Conservation (phyloP, 2,888 invertebrate genomes). For the Baccha elongata region DNA sequence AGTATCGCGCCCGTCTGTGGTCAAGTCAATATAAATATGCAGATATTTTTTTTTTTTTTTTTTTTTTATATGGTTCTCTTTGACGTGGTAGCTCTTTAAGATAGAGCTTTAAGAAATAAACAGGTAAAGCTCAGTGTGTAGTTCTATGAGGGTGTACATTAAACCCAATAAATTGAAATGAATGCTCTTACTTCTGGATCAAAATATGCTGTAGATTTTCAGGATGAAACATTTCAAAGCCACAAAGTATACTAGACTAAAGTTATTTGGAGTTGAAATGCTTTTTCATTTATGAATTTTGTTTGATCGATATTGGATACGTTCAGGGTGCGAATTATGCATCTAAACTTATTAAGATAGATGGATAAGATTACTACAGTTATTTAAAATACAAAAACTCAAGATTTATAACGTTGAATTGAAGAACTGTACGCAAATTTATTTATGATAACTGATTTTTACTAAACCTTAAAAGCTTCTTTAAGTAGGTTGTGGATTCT, state of each 20-base stretch:
- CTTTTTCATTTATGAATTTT: not conserved
- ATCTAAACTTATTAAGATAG: too few relatives aligned
- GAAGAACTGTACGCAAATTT: too few relatives aligned
- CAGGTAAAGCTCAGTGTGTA: not conserved
- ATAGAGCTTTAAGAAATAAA: not conserved
- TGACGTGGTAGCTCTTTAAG: not conserved
- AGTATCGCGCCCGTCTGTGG: not conserved
- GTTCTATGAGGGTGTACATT: not conserved
- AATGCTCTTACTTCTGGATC: not conserved
- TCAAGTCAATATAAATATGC: not conserved
- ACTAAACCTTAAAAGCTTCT: too few relatives aligned
- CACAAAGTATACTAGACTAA: slow-evolving; percentile 28
- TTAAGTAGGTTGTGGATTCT: too few relatives aligned
- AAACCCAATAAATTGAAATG: not conserved
- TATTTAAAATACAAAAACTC: too few relatives aligned
- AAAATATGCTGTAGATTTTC: slow-evolving; percentile 30
- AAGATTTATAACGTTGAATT: too few relatives aligned
- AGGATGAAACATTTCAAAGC: slow-evolving; percentile 30
- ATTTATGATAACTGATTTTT: too few relatives aligned
- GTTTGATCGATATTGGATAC: not conserved
- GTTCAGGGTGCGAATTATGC: too few relatives aligned
- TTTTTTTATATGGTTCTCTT: not conserved
- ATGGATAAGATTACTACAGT: too few relatives aligned
- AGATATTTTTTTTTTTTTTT: too few relatives aligned
- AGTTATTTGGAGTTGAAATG: not conserved